Evolutionary conservation across 2,888 invertebrate genomes (phyloP), one percentile per base, ranked within the genome.

Genomic region (Mayetiola destructor): DNA sequence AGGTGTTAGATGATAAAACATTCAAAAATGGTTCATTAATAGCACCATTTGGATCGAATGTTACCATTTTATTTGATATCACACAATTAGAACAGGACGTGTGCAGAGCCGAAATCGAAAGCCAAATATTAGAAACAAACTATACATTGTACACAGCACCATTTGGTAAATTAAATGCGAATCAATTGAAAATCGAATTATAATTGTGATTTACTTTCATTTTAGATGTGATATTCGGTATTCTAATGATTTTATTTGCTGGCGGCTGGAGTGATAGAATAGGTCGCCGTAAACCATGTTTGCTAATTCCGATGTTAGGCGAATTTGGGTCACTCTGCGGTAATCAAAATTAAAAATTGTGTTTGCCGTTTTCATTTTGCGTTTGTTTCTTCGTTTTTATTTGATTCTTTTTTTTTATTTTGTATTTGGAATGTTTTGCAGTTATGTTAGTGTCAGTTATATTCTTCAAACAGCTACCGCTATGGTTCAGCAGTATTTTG

Each of bases 191-290:
- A 9, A 10, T 9, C 14, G 8, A 42, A 20, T 10, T 9, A 12
- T 39, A 20, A 10, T 20, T 10, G 21, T 42, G 4, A n/a, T n/a
- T n/a, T n/a, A n/a, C 5, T 27, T 30, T 12, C 3, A 32, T 57
- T 54, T 54, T 29, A 58, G 55, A 59, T 10, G 29, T 39, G 21
- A 53, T 60, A 2, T 59, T 48, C 48, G 57, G 42, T 63, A 64
- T 27, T 39, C 70, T 73, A 59, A 70, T 73, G 14, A 62, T 72
- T 23, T 63, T 73, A 0, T 73, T 72, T 58, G 72, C 72, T 54
- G 72, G 72, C 18, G 71, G 72, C 2, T 73, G 72, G 72, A 68
- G 70, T 37, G 72, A 73, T 64, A 66, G 68, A 35, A 70, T 68
- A 59, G 70, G 71, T 35, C 66, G 68, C 52, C 64, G 72, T 5